These are phyloP conservation scores for Augochlorella aurata DNA, from an alignment of 2,888 invertebrate species.

Conservation along the genomic window DNA sequence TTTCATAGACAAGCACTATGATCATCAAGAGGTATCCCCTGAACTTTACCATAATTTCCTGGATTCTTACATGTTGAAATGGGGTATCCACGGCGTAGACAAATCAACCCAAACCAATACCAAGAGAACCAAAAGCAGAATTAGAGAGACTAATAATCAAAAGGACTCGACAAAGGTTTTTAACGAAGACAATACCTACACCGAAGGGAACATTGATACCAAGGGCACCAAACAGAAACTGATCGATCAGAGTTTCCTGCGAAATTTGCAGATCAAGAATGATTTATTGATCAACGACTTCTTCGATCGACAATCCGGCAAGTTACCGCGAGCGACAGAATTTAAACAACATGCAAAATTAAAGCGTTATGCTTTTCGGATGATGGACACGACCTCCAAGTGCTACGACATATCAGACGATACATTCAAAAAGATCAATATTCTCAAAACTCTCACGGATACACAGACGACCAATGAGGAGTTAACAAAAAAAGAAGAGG, in stretches of 20 bases:
- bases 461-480: conserved; percentile 19
- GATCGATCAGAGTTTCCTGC: conserved; percentile 41
- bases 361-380: conserved; percentile 61
- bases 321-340: conserved; percentile 40
- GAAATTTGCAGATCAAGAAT: conserved; percentile 60
- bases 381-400: conserved; percentile 14
- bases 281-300: conserved; percentile 67
- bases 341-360: conserved; percentile 58
- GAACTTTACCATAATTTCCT: conserved; percentile 73
- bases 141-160: not conserved
- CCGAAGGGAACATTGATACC: not conserved
- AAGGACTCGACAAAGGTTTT: not conserved
- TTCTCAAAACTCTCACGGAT: conserved; percentile 39
- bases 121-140: conserved; percentile 33
- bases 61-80: conserved; percentile 76
- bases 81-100: conserved; percentile 72
- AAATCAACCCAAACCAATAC: conserved; percentile 71
- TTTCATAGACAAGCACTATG: conserved; percentile 86
- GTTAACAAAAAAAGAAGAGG: conserved; percentile 18
- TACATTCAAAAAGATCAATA: conserved; percentile 26
- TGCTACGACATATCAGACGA: conserved; percentile 14
- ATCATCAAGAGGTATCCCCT: conserved; percentile 68
- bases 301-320: conserved; percentile 55
- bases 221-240: not conserved
- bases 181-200: not conserved